Conservation (phyloP, 2,113 vertebrate genomes). For the Tetrao urogallus region DNA sequence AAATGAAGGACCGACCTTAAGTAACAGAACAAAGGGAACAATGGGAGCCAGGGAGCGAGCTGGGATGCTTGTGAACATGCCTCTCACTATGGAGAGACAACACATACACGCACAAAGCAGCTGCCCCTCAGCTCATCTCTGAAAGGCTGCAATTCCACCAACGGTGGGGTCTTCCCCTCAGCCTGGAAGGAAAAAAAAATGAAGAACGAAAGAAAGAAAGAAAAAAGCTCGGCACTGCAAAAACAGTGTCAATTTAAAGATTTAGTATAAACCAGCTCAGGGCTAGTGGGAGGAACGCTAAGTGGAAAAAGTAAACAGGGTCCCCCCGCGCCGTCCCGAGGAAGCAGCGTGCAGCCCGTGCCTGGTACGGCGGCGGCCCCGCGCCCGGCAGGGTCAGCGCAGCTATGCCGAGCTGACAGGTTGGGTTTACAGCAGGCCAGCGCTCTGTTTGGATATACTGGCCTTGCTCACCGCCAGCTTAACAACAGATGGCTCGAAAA, state of each 20-base stretch:
- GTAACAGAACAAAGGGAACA: slow-evolving; percentile 67
- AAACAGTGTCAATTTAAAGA: slow-evolving; percentile 76
- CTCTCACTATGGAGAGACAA: not conserved
- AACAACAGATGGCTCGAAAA: slow-evolving; percentile 94
- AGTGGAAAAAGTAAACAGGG: slow-evolving; percentile 88
- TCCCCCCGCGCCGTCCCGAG: slow-evolving; percentile 77
- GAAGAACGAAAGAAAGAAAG: not conserved
- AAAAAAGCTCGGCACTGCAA: not conserved
- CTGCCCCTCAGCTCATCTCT: not conserved
- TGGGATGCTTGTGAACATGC: slow-evolving; percentile 14
- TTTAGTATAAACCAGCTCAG: slow-evolving; percentile 82
- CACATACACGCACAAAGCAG: rapidly evolving
- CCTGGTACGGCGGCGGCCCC: slow-evolving; percentile 89
- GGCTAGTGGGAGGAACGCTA: slow-evolving; percentile 78
- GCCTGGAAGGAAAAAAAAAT: not conserved
- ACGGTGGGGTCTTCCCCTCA: rapidly evolving
- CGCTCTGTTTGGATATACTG: slow-evolving; percentile 91
- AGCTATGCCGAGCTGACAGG: slow-evolving; percentile 90
- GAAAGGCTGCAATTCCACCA: not conserved
- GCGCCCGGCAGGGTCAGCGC: slow-evolving; percentile 83
- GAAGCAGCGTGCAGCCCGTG: slow-evolving; percentile 74
- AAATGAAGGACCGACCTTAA: slow-evolving; percentile 57
- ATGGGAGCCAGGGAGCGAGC: slow-evolving; percentile 34
- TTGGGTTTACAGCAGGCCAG: slow-evolving; percentile 90
- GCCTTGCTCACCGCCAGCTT: slow-evolving; percentile 92